These are phyloP conservation scores for Fistularia commersonii DNA, from an alignment of 2,797 vertebrate genomes.

Conservation along the genomic window DNA sequence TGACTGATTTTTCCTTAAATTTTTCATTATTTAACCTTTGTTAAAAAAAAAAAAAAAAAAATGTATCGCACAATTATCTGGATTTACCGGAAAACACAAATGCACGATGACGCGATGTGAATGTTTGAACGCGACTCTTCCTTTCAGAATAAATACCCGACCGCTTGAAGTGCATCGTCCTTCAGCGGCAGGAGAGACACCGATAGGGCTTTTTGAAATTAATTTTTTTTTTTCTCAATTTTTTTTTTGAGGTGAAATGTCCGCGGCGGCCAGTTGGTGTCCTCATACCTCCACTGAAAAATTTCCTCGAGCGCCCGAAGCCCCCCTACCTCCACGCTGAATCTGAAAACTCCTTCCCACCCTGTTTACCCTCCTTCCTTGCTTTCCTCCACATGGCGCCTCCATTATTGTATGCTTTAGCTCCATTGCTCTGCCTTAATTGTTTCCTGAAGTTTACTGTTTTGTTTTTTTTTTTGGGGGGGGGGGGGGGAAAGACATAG, in stretches of 20 bases:
- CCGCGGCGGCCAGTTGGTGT: slow-evolving; percentile 50
- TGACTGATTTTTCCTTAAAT: too few relatives aligned
- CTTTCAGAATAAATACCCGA: too few relatives aligned
- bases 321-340: slow-evolving; percentile 16
- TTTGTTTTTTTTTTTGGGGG: slow-evolving; percentile 25
- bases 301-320: neutral
- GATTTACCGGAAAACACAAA: too few relatives aligned
- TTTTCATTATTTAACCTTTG: too few relatives aligned
- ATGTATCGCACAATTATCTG: too few relatives aligned
- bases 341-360: slow-evolving; percentile 19
- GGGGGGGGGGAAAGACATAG: neutral
- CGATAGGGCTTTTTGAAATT: too few relatives aligned
- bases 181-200: too few relatives aligned
- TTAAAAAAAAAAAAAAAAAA: too few relatives aligned
- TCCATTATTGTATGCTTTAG: slow-evolving; percentile 63
- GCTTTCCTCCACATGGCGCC: slow-evolving; percentile 37
- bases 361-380: slow-evolving; percentile 13
- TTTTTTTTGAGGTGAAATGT: slow-evolving; percentile 27
- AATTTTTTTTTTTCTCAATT: neutral
- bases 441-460: slow-evolving; percentile 66
- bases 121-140: too few relatives aligned
- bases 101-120: too few relatives aligned
- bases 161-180: too few relatives aligned
- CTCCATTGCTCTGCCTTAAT: slow-evolving; percentile 61
- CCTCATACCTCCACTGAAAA: slow-evolving; percentile 63